Evolutionary conservation across 2,888 invertebrate species (phyloP), one percentile per base, ranked within the genome.

Genomic region (Lottia gigantea): DNA sequence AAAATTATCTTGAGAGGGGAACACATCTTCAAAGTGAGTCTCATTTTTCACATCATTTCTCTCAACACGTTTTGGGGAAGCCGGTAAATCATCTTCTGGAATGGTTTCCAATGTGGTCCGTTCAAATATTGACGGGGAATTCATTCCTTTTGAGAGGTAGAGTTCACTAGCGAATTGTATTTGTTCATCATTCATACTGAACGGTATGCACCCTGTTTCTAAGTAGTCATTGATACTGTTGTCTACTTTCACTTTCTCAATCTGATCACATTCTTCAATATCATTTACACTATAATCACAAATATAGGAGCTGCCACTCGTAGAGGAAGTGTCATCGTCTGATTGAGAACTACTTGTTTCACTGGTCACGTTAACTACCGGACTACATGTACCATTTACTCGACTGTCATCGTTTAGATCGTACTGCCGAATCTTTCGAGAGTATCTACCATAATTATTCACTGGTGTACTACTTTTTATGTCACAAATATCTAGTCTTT

Each of bases 61-160:
- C 49, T 81, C 79, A 55, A 73, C 78, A 62, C 80, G 78, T 55
- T 81, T 78, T 0, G 77, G 76, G 23, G 70, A 66, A n/a, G 72
- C 64, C 7, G 65, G 46, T 15, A 65, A 55, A 45, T 70, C 49
- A 72, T 82, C 80, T 67, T 84, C 83, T 26, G 82, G 82, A 71
- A 82, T 82, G 26, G 83, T 81, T 62, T 81, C 81, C 46, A 82
- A 71, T 40, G 78, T 73, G 46, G 79, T 78, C 16, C 77, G 76
- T 73, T 78, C 74, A 70, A 69, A 76, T 6, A 80, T 75, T 16
- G 80, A 71, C 12, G 81, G 79, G 46, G 79, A 72, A 62, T 78
- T 78, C 63, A 78, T 71, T 46, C 82, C 83, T 74, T 80, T 80
- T 7, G 82, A 80, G 63, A 81, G 79, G 68, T 83, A 83, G n/a